Conservation (phyloP, 2,888 invertebrate species). For the Cataglyphis rosenhaueri region DNA sequence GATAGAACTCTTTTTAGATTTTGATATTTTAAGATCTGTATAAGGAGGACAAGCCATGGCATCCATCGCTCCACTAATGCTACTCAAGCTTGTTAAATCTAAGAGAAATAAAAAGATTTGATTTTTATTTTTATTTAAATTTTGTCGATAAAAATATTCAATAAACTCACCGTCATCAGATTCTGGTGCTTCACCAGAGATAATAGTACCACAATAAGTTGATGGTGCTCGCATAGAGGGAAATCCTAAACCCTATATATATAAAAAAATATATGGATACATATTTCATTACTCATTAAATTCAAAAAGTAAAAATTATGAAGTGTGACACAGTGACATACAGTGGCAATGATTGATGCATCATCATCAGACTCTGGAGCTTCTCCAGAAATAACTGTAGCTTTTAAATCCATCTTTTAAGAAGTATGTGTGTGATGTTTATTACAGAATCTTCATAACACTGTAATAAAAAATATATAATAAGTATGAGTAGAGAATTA, state of each 20-base stretch:
- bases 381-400: conserved; percentile 83
- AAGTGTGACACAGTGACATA: conserved; percentile 59
- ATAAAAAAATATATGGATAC: conserved; percentile 1
- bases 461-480: conserved; percentile 28
- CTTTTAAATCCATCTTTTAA: conserved; percentile 80
- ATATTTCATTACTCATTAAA: not conserved
- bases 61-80: conserved; percentile 81
- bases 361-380: conserved; percentile 85
- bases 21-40: conserved; percentile 75
- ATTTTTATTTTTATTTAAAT: not conserved
- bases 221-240: conserved; percentile 71
- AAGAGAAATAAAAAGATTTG: conserved; percentile 4
- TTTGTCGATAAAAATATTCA: not conserved
- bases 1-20: conserved; percentile 78
- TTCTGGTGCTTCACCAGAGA: conserved; percentile 83
- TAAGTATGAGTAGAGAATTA: not conserved
- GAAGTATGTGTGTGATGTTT: conserved; percentile 1
- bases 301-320: not conserved
- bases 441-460: conserved; percentile 4
- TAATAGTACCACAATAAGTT: conserved; percentile 82
- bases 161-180: conserved; percentile 81
- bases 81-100: conserved; percentile 82
- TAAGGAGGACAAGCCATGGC: conserved; percentile 81
- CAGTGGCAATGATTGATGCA: conserved; percentile 77
- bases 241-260: conserved; percentile 77